Evolutionary conservation across 2,888 invertebrate genomes (phyloP), one percentile per base, ranked within the genome.

Genomic region (Tethea ocularis): DNA sequence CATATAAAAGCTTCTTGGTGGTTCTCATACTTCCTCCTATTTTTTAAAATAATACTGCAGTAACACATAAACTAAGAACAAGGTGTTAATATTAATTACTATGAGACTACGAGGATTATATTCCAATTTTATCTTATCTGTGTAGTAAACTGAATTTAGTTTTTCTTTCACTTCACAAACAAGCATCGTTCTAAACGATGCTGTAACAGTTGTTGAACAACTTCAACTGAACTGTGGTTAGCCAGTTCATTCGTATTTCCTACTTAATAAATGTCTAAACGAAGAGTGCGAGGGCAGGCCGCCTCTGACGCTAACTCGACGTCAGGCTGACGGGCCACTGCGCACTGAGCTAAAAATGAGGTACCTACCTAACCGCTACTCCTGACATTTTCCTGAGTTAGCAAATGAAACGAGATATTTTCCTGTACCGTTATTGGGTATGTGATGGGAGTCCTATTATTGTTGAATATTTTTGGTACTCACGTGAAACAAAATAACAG

Each of bases 241-340:
- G 67, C 61, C 66, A 66, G 78, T 74, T 72, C 72, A 72, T 80
- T 75, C 78, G 78, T 82, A 81, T 83, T 83, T 84, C 78, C 80
- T 84, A 83, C 80, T 88, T 86, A 85, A 86, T 89, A 88, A 88
- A 84, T 77, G 89, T 88, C 86, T 72, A 69, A 75, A 73, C 61
- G 72, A 67, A 67, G 69, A 74, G 67, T 62, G 68, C 63, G 62
- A 71, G 70, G 72, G 71, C 71, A 70, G 71, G 69, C 65, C 72
- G 64, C 66, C 65, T 68, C 67, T 80, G 89, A 89, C 87, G 75
- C 72, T 89, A 89, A 89, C 85, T 84, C 81, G 90, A 89, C 88
- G 71, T 61, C 71, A 64, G 79, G 64, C 66, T 83, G 90, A 87
- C 88, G 71, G 68, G 70, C 65, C 57, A 63, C 62, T 60, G 62